Evolutionary conservation across 2,797 vertebrate genomes (phyloP).

Genomic region (Acipenser oxyrinchus): DNA sequence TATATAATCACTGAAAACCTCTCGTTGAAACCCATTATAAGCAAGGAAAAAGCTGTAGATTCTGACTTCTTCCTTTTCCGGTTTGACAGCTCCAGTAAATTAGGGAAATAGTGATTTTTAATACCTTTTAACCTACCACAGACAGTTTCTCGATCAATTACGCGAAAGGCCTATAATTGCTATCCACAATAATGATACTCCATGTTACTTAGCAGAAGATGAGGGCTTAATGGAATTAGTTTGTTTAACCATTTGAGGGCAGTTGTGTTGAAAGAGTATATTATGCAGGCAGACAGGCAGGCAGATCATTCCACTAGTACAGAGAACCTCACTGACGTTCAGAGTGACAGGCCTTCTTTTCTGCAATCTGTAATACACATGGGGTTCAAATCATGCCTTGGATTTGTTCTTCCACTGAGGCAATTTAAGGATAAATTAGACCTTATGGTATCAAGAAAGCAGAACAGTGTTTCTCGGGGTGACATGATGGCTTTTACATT

Average conservation of each 20-base stretch:
- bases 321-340: constrained; percentile 23
- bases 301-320: constrained; percentile 25
- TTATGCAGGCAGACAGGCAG: constrained; percentile 39
- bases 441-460: constrained; percentile 49
- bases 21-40: constrained; percentile 66
- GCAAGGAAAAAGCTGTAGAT: constrained; percentile 37
- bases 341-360: constrained; percentile 1
- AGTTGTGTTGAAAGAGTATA: constrained; percentile 45
- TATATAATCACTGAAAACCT: constrained; percentile 51
- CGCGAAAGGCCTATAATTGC: constrained; percentile 62
- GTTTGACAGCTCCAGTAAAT: constrained; percentile 65
- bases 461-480: constrained; percentile 41
- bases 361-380: constrained; percentile 7
- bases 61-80: constrained; percentile 51
- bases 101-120: constrained; percentile 67
- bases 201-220: constrained; percentile 51
- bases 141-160: constrained; percentile 68
- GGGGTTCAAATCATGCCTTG: constrained; percentile 19
- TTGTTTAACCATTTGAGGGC: constrained; percentile 54
- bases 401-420: constrained; percentile 41
- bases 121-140: constrained; percentile 63
- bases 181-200: constrained; percentile 62
- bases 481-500: constrained; percentile 56
- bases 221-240: constrained; percentile 60
- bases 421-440: constrained; percentile 67